Percentiles rank a stretch among this genome's conserved stretches.
These are phyloP conservation scores for Eciton burchellii DNA, from an alignment of 1,140 invertebrate genomes.

Conservation along the genomic window DNA sequence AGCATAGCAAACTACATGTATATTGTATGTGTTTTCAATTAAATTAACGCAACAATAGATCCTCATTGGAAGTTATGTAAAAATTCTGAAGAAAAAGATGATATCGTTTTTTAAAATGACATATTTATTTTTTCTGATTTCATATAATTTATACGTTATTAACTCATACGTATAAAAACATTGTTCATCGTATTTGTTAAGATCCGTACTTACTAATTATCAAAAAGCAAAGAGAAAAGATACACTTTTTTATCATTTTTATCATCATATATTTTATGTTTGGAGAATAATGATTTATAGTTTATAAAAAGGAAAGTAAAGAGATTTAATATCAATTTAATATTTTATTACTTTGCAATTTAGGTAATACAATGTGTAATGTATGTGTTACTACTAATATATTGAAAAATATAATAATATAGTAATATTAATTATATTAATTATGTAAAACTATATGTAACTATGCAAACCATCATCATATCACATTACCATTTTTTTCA, in stretches of 20 bases:
- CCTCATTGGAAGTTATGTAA: conserved; percentile 11
- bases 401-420: conserved; percentile 24
- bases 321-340: conserved; percentile 33
- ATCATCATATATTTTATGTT: no score
- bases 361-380: neutral
- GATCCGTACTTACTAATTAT: no score
- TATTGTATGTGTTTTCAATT: conserved; percentile 13
- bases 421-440: conserved; percentile 42
- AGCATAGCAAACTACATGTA: conserved; percentile 9
- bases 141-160: no score
- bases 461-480: no score
- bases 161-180: no score
- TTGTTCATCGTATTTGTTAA: no score
- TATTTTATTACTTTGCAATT: conserved; percentile 43
- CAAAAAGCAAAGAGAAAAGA: no score
- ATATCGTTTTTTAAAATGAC: conserved; percentile 41
- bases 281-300: neutral
- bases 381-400: neutral
- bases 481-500: conserved; percentile 68
- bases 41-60: neutral
- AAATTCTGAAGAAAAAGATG: conserved; percentile 6
- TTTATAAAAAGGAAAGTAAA: conserved; percentile 42
- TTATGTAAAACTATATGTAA: conserved; percentile 15
- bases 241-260: no score
- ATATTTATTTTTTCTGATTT: no score